Percentiles rank a stretch among this genome's conserved stretches.
Evolutionary conservation across 2,888 invertebrate genomes (phyloP).

Genomic region (Troides aeacus): DNA sequence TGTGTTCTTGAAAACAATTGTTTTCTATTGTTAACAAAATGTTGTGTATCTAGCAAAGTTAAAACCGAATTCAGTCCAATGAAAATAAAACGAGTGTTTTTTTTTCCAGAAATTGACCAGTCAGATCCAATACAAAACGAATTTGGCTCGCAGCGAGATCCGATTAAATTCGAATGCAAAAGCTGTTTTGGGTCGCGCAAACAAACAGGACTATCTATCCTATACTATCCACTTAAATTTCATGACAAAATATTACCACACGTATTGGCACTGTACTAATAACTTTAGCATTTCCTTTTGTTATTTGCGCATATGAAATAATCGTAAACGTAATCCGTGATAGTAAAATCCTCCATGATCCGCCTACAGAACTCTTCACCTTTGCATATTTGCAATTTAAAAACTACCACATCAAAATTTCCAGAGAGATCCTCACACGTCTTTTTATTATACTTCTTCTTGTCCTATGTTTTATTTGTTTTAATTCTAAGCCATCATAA

Average conservation of each 20-base stretch:
- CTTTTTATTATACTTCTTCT: too few relatives aligned
- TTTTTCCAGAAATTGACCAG: conserved; percentile 20
- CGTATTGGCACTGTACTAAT: not conserved
- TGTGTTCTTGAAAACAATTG: too few relatives aligned
- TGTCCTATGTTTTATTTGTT: too few relatives aligned
- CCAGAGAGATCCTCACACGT: too few relatives aligned
- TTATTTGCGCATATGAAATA: not conserved
- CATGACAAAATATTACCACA: conserved; percentile 9
- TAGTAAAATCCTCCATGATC: too few relatives aligned
- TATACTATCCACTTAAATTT: conserved; percentile 30
- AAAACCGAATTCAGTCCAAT: conserved; percentile 6
- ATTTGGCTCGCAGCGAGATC: conserved; percentile 27
- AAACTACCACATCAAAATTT: too few relatives aligned
- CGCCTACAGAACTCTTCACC: too few relatives aligned
- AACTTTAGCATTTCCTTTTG: not conserved
- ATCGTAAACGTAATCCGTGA: not conserved
- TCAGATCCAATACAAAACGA: conserved; percentile 27
- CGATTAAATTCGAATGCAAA: conserved; percentile 28
- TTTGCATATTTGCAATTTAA: too few relatives aligned
- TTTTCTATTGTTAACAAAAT: too few relatives aligned
- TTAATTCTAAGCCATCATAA: too few relatives aligned
- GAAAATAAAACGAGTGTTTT: conserved; percentile 15
- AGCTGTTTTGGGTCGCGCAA: conserved; percentile 27
- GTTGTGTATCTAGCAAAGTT: too few relatives aligned
- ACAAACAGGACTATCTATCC: conserved; percentile 24